Evolutionary conservation across 2,113 vertebrate genomes (phyloP), one percentile per base, ranked within the genome.

Genomic region (Nematolebias whitei): DNA sequence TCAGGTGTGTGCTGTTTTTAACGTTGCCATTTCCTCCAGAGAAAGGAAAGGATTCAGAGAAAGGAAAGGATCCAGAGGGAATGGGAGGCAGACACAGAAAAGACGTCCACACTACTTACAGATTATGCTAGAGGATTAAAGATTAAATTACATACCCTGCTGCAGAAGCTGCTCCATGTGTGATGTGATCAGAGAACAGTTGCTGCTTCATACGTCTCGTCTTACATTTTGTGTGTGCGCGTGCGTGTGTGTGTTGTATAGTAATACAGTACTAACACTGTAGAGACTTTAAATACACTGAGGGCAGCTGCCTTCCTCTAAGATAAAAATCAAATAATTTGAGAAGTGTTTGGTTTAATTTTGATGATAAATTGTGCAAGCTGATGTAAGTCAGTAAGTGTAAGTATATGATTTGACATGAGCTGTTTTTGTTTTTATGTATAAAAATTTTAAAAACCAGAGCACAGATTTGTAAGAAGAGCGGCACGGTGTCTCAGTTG

Each of bases 71-170:
- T 82, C 84, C 63, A 55, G 0, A 11, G 62, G 69, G 79, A 85
- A 60, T 64, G 26, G 5, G 23, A 57, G 55, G 26, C 26, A 16
- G 14, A 57, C 51, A 71, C 41, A 68, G 66, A 54, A 55, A 45
- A 51, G 65, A 68, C 23, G 2, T 40, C 62, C 41, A 43, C 68
- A 43, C 74, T 68, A 65, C 53, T 83, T 78, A 80, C 71, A 79
- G 84, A 84, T 84, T 74, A 86, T 76, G 69, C 65, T 39, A 44
- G 29, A 68, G 68, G 71, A 83, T 79, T 80, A 78, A 76, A 74
- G 78, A 78, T 80, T 77, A 78, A 62, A 80, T 83, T n/a, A n/a
- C n/a, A n/a, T 78, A 72, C 80, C 44, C 50, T 29, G 56, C 49
- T 48, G 62, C 65, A 69, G 67, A 63, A 58, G 22, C 24, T 62